A percentile compares a stretch with the other conserved stretches of the same genome.
These are phyloP conservation scores for Malacoctenus gilli DNA, from an alignment of 2,797 vertebrate genomes.

Conservation along the genomic window DNA sequence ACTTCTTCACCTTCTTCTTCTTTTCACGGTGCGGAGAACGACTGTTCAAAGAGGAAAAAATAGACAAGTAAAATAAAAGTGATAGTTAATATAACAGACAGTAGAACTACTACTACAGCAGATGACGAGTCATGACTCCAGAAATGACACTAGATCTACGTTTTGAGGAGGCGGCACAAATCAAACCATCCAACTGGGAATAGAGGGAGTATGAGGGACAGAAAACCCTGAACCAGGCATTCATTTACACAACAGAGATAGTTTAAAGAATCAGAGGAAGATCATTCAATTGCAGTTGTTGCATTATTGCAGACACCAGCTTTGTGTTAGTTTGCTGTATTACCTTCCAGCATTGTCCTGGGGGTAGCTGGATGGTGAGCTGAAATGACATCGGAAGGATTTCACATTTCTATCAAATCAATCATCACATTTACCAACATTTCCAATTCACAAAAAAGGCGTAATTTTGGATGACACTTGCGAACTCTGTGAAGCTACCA, in stretches of 20 bases:
- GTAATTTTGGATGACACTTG: slow-evolving; percentile 4
- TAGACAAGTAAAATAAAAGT: background rate
- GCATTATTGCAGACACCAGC: slow-evolving; percentile 59
- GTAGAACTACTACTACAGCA: slow-evolving; percentile 17
- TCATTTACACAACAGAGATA: slow-evolving; percentile 23
- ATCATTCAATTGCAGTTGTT: slow-evolving; percentile 53
- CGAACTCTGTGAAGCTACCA: background rate
- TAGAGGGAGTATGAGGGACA: slow-evolving; percentile 16
- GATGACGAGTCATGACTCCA: slow-evolving; percentile 14
- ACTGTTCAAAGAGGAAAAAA: slow-evolving; percentile 59
- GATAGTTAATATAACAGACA: too few species aligned
- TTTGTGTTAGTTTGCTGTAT: slow-evolving; percentile 76
- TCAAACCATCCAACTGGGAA: slow-evolving; percentile 16
- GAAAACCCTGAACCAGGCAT: slow-evolving; percentile 27
- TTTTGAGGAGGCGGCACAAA: slow-evolving; percentile 1
- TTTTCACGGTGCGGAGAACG: slow-evolving; percentile 92
- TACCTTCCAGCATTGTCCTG: slow-evolving; percentile 81
- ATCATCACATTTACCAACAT: slow-evolving; percentile 41
- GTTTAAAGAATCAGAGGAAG: slow-evolving; percentile 38
- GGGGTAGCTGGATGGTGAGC: slow-evolving; percentile 76
- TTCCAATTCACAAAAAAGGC: slow-evolving; percentile 32
- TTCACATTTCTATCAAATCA: slow-evolving; percentile 71
- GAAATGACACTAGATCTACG: slow-evolving; percentile 11
- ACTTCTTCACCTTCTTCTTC: slow-evolving; percentile 95
- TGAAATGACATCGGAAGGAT: slow-evolving; percentile 78